phyloP scores from a whole-genome alignment of 1,140 invertebrate genomes.

The Tetranychus urticae region DNA sequence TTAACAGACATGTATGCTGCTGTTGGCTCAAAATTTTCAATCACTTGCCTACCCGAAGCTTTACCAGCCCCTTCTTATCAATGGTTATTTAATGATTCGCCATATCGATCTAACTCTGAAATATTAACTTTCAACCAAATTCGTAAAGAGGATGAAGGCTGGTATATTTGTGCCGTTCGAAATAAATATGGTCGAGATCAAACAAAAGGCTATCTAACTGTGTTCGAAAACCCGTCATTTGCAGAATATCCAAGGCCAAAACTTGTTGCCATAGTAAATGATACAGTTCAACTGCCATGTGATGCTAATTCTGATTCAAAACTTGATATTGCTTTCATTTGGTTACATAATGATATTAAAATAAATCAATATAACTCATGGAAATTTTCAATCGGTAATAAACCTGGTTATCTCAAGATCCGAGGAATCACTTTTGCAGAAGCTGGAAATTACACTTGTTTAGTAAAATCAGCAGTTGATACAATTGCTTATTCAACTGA shows the following conservation, averaged over 20 bases:
- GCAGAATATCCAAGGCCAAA: constrained; percentile 35
- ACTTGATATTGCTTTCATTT: constrained; percentile 65
- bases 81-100: constrained; percentile 59
- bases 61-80: constrained; percentile 64
- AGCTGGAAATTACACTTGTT: constrained; percentile 64
- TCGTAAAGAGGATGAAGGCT: constrained; percentile 56
- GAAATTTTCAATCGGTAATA: constrained; percentile 21
- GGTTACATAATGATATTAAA: constrained; percentile 61
- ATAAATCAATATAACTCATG: constrained; percentile 25
- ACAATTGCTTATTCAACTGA: constrained; percentile 40
- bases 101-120: constrained; percentile 34
- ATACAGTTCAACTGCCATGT: constrained; percentile 47
- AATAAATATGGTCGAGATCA: constrained; percentile 52
- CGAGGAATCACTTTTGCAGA: constrained; percentile 58
- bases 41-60: constrained; percentile 76
- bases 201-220: constrained; percentile 39
- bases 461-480: constrained; percentile 63
- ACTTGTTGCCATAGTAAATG: constrained; percentile 38
- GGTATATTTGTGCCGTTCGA: constrained; percentile 63
- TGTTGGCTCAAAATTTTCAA: constrained; percentile 68
- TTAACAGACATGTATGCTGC: constrained; percentile 66
- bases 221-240: constrained; percentile 35
- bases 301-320: constrained; percentile 50
- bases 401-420: constrained; percentile 41
- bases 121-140: constrained; percentile 66